These are phyloP conservation scores for silkworm (Bombyx mori) DNA, from an alignment of 1,140 invertebrate species.

Conservation along the genomic window ASM3026992v2 NC_085130.1:13291501-13292000, in stretches of 20 bases:
- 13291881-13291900: neutral
- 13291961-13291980: neutral
- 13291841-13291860: neutral
- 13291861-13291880: neutral
- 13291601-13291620: neutral
- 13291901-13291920: neutral
- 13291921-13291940: neutral
- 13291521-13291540: neutral
- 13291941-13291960: neutral
- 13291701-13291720: too few relatives aligned
- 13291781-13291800: neutral
- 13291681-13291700: neutral
- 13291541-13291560: neutral
- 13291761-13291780: neutral
- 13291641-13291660: neutral
- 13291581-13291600: neutral
- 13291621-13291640: neutral
- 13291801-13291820: neutral
- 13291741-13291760: neutral
- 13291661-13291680: neutral
- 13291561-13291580: neutral
- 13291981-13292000: neutral
- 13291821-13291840: neutral
- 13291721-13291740: too few relatives aligned
- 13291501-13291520: neutral